A percentile compares a stretch with the other conserved stretches of the same genome.
These are phyloP conservation scores for Lepidothrix coronata DNA, from an alignment of 2,113 vertebrate genomes.

Conservation along the genomic window DNA sequence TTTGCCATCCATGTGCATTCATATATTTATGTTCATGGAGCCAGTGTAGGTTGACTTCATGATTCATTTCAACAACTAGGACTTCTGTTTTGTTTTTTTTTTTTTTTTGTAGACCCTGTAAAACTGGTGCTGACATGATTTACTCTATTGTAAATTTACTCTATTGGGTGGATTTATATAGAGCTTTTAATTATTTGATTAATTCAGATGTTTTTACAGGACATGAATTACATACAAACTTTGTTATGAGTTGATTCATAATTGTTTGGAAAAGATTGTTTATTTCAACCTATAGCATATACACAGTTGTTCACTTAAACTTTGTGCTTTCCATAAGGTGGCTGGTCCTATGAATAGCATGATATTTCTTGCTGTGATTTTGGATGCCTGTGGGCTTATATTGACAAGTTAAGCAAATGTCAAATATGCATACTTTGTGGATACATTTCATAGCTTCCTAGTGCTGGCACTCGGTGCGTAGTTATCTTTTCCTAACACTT, in stretches of 20 bases:
- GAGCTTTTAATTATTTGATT: background rate
- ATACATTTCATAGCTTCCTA: background rate
- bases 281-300: background rate
- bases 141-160: background rate
- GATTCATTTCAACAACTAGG: background rate
- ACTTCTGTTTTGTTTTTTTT: background rate
- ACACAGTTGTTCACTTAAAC: background rate
- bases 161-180: background rate
- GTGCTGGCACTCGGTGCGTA: background rate
- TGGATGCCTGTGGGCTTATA: background rate
- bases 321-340: background rate
- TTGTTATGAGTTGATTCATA: background rate
- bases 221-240: background rate
- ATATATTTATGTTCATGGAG: background rate
- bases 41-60: background rate
- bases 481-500: background rate
- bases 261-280: background rate
- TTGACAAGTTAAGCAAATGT: background rate
- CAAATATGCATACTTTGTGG: background rate
- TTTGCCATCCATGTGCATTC: background rate
- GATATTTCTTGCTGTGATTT: background rate
- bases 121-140: background rate
- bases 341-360: background rate
- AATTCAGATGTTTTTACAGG: background rate
- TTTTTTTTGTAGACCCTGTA: background rate